Percentiles rank a stretch among this genome's conserved stretches.
Conservation (phyloP, 1,140 invertebrate species). For the Sarcophaga peregrina region DNA sequence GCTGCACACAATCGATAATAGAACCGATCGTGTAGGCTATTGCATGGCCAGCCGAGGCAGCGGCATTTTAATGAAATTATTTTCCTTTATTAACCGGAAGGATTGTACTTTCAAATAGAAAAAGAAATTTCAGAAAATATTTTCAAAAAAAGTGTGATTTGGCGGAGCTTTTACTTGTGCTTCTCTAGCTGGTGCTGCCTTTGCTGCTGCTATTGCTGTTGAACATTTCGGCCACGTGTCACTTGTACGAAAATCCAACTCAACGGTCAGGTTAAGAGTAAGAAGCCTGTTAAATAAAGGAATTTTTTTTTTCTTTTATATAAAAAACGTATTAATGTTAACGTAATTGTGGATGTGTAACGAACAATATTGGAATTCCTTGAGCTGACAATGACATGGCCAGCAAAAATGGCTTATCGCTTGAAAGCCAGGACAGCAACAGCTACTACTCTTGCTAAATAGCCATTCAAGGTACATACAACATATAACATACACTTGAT, state of each 20-base stretch:
- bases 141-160: too few species aligned
- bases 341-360: not conserved
- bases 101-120: too few species aligned
- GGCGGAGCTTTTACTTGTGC: too few species aligned
- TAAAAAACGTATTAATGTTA: too few species aligned
- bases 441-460: not conserved
- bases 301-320: too few species aligned
- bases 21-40: too few species aligned
- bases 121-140: too few species aligned
- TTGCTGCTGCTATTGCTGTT: not conserved
- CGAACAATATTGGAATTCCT: not conserved
- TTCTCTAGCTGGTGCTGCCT: not conserved
- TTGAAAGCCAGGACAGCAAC: not conserved
- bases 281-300: constrained; percentile 5
- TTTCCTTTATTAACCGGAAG: too few species aligned
- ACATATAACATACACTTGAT: not conserved
- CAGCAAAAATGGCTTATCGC: constrained; percentile 18
- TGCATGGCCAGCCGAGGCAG: too few species aligned
- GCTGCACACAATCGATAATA: too few species aligned
- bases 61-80: too few species aligned
- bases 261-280: not conserved
- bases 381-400: constrained; percentile 23
- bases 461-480: not conserved
- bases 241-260: not conserved
- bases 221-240: constrained; percentile 23